Evolutionary conservation across 2,113 vertebrate genomes (phyloP).

Genomic region (Microcebus murinus): DNA sequence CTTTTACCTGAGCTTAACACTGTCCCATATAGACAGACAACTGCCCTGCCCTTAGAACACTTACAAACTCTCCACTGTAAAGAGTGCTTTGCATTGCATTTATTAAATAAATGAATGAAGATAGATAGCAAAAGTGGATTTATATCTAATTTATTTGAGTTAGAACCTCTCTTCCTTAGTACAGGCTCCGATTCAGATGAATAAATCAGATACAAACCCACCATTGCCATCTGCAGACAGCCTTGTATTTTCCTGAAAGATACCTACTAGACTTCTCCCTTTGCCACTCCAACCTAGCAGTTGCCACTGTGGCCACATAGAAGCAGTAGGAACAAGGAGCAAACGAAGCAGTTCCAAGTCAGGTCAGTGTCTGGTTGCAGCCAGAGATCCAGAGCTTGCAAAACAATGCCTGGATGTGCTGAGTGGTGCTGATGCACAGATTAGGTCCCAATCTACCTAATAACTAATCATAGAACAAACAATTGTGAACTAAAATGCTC

Average conservation of each 20-base stretch:
- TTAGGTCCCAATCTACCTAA: neutral
- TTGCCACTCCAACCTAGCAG: neutral
- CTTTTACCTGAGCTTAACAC: neutral
- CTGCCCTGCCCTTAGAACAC: neutral
- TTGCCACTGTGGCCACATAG: neutral
- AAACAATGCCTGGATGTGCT: neutral
- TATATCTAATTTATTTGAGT: neutral
- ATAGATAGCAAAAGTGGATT: neutral
- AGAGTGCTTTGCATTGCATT: neutral
- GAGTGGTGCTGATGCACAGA: neutral
- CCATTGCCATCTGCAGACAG: neutral
- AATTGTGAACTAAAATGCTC: too few relatives aligned
- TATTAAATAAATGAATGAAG: neutral
- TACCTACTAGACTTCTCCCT: neutral
- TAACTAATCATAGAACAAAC: neutral
- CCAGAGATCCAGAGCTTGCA: neutral
- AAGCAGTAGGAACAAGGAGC: neutral
- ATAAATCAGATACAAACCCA: neutral
- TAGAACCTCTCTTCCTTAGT: neutral
- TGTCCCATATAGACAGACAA: neutral
- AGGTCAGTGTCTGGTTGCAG: neutral
- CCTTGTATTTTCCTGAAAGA: neutral
- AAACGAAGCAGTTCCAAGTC: neutral
- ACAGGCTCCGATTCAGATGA: neutral
- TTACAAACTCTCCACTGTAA: neutral